A percentile compares a stretch with the other conserved stretches of the same genome.
Evolutionary conservation across 2,888 invertebrate genomes (phyloP).

Genomic region (Athetis lepigone): DNA sequence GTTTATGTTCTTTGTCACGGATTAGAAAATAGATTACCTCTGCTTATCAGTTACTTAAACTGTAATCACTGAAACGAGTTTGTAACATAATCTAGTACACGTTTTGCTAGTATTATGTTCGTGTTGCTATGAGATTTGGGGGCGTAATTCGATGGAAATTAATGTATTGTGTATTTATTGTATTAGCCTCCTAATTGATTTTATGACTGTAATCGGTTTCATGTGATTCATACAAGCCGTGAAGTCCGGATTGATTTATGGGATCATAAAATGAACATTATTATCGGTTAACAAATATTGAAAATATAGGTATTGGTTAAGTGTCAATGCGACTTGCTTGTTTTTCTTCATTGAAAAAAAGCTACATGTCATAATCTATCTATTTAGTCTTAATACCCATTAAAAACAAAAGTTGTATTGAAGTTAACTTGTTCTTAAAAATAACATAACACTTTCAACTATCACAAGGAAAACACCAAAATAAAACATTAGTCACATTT

Average conservation of each 20-base stretch:
- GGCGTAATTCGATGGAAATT: too few relatives aligned
- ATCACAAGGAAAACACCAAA: constrained; percentile 1
- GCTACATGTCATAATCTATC: too few relatives aligned
- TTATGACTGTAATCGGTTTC: not conserved
- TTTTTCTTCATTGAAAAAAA: too few relatives aligned
- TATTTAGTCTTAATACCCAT: too few relatives aligned
- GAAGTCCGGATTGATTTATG: too few relatives aligned
- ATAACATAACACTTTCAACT: constrained; percentile 2
- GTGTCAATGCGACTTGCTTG: too few relatives aligned
- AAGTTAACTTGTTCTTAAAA: not conserved
- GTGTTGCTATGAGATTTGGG: constrained; percentile 20
- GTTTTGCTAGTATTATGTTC: not conserved
- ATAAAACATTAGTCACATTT: not conserved
- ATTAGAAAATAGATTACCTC: constrained; percentile 20
- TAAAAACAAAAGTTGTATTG: not conserved
- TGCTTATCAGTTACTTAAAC: constrained; percentile 1
- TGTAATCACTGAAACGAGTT: constrained; percentile 20
- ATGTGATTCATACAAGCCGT: too few relatives aligned
- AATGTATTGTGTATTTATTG: not conserved
- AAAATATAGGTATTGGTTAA: too few relatives aligned
- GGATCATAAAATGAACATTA: too few relatives aligned
- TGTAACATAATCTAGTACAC: not conserved
- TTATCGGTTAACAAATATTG: too few relatives aligned
- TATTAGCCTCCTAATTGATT: not conserved
- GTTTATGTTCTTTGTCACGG: constrained; percentile 14